phyloP scores from a whole-genome alignment of 2,888 invertebrate genomes.

The Punctoribates punctum region DNA sequence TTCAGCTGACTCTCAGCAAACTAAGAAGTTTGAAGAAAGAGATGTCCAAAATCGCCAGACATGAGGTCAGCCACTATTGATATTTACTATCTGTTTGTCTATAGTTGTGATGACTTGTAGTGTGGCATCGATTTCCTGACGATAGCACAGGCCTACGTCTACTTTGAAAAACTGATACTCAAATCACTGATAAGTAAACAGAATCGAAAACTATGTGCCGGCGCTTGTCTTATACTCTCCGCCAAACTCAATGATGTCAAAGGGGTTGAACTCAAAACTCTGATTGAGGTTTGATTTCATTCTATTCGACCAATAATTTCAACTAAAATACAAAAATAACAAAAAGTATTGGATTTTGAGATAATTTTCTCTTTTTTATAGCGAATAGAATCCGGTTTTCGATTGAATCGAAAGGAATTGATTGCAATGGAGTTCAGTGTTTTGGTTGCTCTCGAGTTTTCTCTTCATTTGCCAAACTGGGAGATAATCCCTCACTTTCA shows the following conservation, averaged over 20 bases:
- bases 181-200: slow-evolving; percentile 85
- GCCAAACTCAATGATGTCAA: slow-evolving; percentile 97
- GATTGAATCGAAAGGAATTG: slow-evolving; percentile 83
- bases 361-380: slow-evolving; percentile 53
- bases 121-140: slow-evolving; percentile 77
- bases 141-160: slow-evolving; percentile 95
- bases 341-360: neutral
- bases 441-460: slow-evolving; percentile 88
- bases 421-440: slow-evolving; percentile 90
- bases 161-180: slow-evolving; percentile 92
- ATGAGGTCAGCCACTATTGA: slow-evolving; percentile 55
- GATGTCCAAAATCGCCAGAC: slow-evolving; percentile 85
- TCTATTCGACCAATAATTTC: neutral
- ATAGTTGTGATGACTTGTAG: slow-evolving; percentile 57
- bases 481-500: slow-evolving; percentile 94
- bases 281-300: slow-evolving; percentile 70
- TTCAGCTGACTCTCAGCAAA: slow-evolving; percentile 91
- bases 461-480: slow-evolving; percentile 82
- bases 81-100: neutral
- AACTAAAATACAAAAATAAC: neutral
- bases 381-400: slow-evolving; percentile 85
- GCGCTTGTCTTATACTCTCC: slow-evolving; percentile 85
- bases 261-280: slow-evolving; percentile 75
- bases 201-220: slow-evolving; percentile 92
- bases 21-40: slow-evolving; percentile 91